phyloP scores from a whole-genome alignment of 2,888 invertebrate genomes.

The Aleiodes leptofemur region DNA sequence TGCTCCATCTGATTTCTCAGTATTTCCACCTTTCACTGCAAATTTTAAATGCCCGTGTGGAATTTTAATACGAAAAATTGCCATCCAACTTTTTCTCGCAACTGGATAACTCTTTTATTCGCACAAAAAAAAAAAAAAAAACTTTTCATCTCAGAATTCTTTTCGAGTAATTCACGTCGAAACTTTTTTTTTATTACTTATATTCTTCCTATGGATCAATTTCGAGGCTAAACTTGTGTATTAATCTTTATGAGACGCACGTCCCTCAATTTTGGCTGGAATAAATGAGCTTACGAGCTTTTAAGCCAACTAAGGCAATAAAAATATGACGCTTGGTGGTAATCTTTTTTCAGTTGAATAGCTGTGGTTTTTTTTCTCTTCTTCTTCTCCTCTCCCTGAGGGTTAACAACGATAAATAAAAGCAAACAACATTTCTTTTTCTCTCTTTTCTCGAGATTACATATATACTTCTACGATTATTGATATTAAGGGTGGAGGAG shows the following conservation, averaged over 20 bases:
- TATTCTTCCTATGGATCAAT: constrained; percentile 5
- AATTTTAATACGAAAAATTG: too few species aligned
- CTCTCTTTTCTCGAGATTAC: constrained; percentile 44
- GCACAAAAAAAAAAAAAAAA: too few species aligned
- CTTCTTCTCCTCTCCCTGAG: not conserved
- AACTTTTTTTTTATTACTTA: not conserved
- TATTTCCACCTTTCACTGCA: too few species aligned
- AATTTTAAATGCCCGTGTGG: too few species aligned
- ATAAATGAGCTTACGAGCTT: constrained; percentile 49
- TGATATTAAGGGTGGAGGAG: constrained; percentile 48
- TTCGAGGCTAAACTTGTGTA: constrained; percentile 49
- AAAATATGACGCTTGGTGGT: constrained; percentile 67
- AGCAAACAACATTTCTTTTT: constrained; percentile 51
- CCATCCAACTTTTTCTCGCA: too few species aligned
- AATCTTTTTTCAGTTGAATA: constrained; percentile 61
- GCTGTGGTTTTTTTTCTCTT: not conserved
- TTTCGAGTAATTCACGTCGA: not conserved
- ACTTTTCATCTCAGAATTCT: not conserved
- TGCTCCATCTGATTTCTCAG: too few species aligned
- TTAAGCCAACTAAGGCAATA: constrained; percentile 63
- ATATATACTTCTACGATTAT: constrained; percentile 53
- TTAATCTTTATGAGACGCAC: constrained; percentile 68
- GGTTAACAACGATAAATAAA: constrained; percentile 53
- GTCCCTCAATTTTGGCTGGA: constrained; percentile 56
- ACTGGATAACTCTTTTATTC: too few species aligned